These are phyloP conservation scores for Lithophane socia DNA, from an alignment of 2,888 invertebrate genomes.

Conservation along the genomic window DNA sequence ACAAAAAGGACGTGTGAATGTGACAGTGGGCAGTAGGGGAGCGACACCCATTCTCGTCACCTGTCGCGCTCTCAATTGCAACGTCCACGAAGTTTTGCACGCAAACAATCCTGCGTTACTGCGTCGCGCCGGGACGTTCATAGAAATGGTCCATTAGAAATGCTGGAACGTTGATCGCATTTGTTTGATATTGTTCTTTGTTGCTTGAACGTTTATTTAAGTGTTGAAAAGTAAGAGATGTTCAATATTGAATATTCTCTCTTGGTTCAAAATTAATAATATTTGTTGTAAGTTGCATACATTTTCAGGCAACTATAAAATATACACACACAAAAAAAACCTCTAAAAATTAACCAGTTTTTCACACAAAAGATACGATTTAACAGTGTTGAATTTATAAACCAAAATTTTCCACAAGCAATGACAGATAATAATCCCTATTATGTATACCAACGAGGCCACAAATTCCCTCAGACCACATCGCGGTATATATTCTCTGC, in stretches of 20 bases:
- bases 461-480: constrained; percentile 47
- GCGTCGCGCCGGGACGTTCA: constrained; percentile 33
- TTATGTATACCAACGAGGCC: constrained; percentile 9
- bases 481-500: constrained; percentile 20
- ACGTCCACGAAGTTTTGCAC: constrained; percentile 70
- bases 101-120: constrained; percentile 63
- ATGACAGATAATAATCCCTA: constrained; percentile 34
- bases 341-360: neutral
- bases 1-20: constrained; percentile 65
- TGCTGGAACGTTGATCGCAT: constrained; percentile 6
- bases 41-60: constrained; percentile 73
- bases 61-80: constrained; percentile 75
- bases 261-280: neutral
- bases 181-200: constrained; percentile 22
- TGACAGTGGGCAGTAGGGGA: constrained; percentile 57
- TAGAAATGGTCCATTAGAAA: constrained; percentile 50
- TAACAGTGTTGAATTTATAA: constrained; percentile 2
- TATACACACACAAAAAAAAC: no score
- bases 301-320: neutral
- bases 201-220: constrained; percentile 5
- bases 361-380: neutral
- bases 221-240: neutral
- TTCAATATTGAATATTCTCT: neutral
- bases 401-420: constrained; percentile 6
- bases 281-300: no score